Conservation (phyloP, 2,113 vertebrate genomes). For the Microcebus tavaratra region DNA sequence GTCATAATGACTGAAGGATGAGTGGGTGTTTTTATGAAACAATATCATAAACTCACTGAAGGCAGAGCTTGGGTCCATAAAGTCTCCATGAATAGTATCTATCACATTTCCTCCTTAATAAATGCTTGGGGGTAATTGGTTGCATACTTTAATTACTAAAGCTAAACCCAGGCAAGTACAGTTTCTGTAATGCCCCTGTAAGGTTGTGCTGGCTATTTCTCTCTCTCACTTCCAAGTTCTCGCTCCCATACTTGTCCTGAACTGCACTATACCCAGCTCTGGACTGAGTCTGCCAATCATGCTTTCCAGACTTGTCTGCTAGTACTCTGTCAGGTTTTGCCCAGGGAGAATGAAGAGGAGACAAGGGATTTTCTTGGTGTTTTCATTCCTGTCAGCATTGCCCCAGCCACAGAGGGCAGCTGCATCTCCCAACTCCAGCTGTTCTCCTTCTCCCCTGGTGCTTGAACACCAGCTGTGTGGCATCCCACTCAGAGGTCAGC, state of each 20-base stretch:
- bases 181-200: not conserved
- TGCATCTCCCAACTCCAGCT: not conserved
- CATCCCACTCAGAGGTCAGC: not conserved
- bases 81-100: not conserved
- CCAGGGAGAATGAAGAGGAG: not conserved
- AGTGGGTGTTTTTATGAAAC: not conserved
- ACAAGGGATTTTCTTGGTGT: not conserved
- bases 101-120: not conserved
- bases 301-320: not conserved
- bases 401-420: not conserved
- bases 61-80: not conserved
- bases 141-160: slow-evolving; percentile 38
- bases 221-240: not conserved
- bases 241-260: not conserved
- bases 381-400: not conserved
- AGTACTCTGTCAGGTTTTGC: not conserved
- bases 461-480: not conserved
- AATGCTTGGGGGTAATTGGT: not conserved
- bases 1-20: not conserved
- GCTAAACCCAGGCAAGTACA: not conserved
- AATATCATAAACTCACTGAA: not conserved
- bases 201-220: not conserved
- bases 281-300: not conserved
- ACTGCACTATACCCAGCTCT: not conserved
- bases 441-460: not conserved